Evolutionary conservation across 1,140 invertebrate species (phyloP).

Genomic region (Trichonephila clavipes): DNA sequence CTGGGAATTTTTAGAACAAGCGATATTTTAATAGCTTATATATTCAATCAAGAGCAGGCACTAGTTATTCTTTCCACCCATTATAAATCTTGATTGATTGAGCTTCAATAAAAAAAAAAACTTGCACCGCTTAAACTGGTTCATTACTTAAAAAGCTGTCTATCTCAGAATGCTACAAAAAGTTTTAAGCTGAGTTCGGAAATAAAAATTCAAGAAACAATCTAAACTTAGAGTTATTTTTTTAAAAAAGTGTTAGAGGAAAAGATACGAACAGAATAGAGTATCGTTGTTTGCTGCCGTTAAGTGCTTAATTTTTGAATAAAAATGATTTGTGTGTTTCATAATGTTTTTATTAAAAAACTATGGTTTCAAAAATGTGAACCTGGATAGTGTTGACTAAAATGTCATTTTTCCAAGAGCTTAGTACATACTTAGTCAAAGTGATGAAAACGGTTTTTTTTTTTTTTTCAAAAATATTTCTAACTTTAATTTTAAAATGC

Average conservation of each 20-base stretch:
- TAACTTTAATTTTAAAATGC: no score
- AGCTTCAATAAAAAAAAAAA: not conserved
- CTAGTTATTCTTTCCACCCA: conserved; percentile 1
- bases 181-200: not conserved
- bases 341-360: no score
- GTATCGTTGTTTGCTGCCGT: not conserved
- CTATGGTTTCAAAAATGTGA: no score
- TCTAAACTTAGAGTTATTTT: not conserved
- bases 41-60: conserved; percentile 6
- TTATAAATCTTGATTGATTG: conserved; percentile 11
- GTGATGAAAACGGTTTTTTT: no score
- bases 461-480: no score
- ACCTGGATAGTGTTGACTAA: no score
- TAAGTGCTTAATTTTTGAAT: not conserved
- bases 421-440: no score
- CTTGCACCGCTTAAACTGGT: not conserved
- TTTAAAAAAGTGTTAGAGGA: not conserved
- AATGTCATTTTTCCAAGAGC: no score
- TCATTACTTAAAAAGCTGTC: conserved; percentile 17
- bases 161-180: not conserved
- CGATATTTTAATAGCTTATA: not conserved
- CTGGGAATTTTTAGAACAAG: not conserved
- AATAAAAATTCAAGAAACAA: conserved; percentile 28
- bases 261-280: not conserved
- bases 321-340: not conserved